phyloP scores from a whole-genome alignment of 2,797 vertebrate genomes.

The Salarias fasciatus region DNA sequence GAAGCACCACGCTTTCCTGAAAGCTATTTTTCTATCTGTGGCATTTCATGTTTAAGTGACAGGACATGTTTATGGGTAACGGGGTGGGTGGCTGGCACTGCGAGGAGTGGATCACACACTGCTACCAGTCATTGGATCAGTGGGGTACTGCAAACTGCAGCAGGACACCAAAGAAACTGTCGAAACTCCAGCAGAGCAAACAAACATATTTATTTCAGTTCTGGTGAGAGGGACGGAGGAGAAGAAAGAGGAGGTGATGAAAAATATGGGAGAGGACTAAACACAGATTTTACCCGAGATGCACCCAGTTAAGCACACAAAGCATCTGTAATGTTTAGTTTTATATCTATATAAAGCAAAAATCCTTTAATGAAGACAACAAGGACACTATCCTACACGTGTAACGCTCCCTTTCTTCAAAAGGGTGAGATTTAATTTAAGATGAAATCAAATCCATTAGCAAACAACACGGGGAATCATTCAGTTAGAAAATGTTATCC shows the following conservation, averaged over 20 bases:
- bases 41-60: slow-evolving; percentile 44
- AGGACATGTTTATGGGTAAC: slow-evolving; percentile 27
- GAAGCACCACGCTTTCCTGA: background rate
- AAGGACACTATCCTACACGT: too few relatives aligned
- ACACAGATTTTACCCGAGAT: background rate
- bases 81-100: slow-evolving; percentile 29
- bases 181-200: slow-evolving; percentile 59
- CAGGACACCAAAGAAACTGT: slow-evolving; percentile 37
- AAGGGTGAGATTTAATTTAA: background rate
- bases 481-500: slow-evolving; percentile 52
- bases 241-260: slow-evolving; percentile 17
- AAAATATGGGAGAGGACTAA: slow-evolving; percentile 9
- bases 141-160: slow-evolving; percentile 45
- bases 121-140: slow-evolving; percentile 52
- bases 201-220: slow-evolving; percentile 44
- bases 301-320: slow-evolving; percentile 2
- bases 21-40: slow-evolving; percentile 16
- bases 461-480: slow-evolving; percentile 48
- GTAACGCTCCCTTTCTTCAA: too few relatives aligned
- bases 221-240: slow-evolving; percentile 11
- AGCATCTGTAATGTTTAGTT: too few relatives aligned
- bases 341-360: too few relatives aligned
- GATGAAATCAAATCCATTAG: slow-evolving; percentile 36
- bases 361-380: too few relatives aligned
- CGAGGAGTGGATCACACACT: slow-evolving; percentile 48